Base-by-base conservation (phyloP, 2,888 invertebrate genomes). In the Petrolisthes cinctipes region DNA sequence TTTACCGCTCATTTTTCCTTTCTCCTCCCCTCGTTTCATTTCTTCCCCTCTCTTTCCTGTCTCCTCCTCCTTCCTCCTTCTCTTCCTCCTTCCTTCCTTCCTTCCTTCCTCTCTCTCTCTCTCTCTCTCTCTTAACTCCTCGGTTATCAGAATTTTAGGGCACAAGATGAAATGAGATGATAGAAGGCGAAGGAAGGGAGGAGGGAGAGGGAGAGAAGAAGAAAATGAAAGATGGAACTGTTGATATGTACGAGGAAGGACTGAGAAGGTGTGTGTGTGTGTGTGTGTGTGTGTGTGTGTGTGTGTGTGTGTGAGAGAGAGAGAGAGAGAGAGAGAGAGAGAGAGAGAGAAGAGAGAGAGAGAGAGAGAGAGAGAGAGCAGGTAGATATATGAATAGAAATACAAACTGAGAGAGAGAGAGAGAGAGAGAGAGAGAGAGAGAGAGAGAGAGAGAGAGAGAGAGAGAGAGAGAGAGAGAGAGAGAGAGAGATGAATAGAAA, bases 321-420 rank as follows among this genome's bases (percentile, higher is more conserved):
- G 14, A 14, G 73, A n/a, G 73, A 73, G 73, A n/a, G n/a, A n/a
- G 73, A n/a, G 11, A 73, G 73, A n/a, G 37, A 37, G 75, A 23
- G 11, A 37, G 23, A 23, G 75, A 11, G 20, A 11, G 37, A 76
- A 76, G 23, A 23, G 75, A 37, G 75, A 23, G 75, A 76, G 75
- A 76, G 37, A 76, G 75, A 76, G 78, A n/a, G 54, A n/a, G 6
- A 5, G 61, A 54, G 54, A 17, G 7, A 54, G 54, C 11, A 53
- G 1, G 56, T 7, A 20, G 7, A 6, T 11, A 9, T 11, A 14
- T 51, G 75, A 37, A 51, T 11, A 14, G 3, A 51, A 75, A 51
- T n/a, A 75, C 37, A 75, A 23, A 75, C 14, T 23, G 75, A 75
- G 75, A 75, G 75, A 75, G 75, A 75, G 75, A 75, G 37, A 75